Base-by-base conservation (phyloP, 2,797 vertebrate species). In the Sebastes alutus region DNA sequence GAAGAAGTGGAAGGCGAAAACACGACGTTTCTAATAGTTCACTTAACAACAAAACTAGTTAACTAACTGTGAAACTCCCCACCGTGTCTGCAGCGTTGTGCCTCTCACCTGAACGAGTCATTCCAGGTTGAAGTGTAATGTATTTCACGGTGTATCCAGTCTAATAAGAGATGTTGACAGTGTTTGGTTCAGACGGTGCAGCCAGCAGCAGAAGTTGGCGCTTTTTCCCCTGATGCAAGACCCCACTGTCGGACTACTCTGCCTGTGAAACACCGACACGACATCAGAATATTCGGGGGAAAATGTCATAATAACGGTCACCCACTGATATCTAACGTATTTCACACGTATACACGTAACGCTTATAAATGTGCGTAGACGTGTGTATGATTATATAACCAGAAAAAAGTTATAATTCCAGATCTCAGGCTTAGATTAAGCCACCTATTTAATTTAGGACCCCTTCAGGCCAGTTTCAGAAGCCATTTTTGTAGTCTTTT, bases 151-250 rank as follows among this genome's bases (percentile, higher is more conserved):
- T 23, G 60, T 12, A 68, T 74, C 54, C 63, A 9, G 52, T 32
- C 62, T 23, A 22, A 3, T 22, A 22, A 4, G 7, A 73, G 14
- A 5, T 56, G 59, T 84, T 80, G 20, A 56, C n/a, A 54, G 38
- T 56, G 58, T 80, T 83, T 67, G 42, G 72, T 10, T 5, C 20
- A 52, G 23, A 35, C 76, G 78, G 78, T 6, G 38, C 38, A 42
- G 71, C 69, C 70, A 49, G 86, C 33, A 35, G 38, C 81, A 91
- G 83, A 94, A 96, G 84, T 96, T 96, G 95, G 95, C 96, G 96
- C 92, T 96, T 96, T 96, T 96, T 96, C 93, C 93, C 80, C 13
- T 16, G 81, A 81, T 66, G 63, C 74, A 89, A 78, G 88, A 86
- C 72, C 72, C 55, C 65, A 2, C 18, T 58, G 86, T 3, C 74